Conservation (phyloP, 2,113 vertebrate species). For the Melanerpes aurifrons region DNA sequence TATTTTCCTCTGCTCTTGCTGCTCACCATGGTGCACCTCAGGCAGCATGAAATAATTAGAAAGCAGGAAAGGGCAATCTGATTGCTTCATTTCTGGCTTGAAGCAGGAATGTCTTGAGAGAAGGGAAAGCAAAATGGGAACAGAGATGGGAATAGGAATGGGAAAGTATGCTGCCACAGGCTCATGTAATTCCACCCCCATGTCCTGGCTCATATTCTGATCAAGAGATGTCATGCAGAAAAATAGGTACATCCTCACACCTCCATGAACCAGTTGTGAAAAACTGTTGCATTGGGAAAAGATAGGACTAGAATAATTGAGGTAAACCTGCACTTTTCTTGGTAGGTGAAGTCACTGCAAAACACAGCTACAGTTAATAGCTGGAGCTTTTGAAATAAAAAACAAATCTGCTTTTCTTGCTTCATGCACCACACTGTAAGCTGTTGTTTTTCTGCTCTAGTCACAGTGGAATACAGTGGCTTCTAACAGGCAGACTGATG, state of each 20-base stretch:
- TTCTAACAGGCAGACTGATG: neutral
- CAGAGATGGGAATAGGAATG: neutral
- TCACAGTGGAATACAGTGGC: neutral
- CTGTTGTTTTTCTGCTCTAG: neutral
- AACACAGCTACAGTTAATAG: neutral
- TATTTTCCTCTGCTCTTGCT: neutral
- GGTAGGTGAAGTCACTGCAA: neutral
- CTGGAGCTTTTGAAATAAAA: neutral
- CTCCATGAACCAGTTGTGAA: neutral
- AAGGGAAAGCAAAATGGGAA: neutral
- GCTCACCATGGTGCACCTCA: neutral
- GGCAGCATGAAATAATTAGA: neutral
- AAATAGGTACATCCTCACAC: neutral
- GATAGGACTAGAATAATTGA: neutral
- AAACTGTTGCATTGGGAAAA: neutral
- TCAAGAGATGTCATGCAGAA: neutral
- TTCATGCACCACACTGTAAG: neutral
- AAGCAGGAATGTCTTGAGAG: neutral
- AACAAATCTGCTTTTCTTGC: neutral
- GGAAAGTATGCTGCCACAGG: neutral
- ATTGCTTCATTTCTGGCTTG: neutral
- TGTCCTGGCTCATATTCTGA: neutral
- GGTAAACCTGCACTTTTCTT: neutral
- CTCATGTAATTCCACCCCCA: neutral
- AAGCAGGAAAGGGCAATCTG: neutral